Evolutionary conservation across 1,140 invertebrate genomes (phyloP), one percentile per base, ranked within the genome.

Genomic region (Cotesia glomerata): DNA sequence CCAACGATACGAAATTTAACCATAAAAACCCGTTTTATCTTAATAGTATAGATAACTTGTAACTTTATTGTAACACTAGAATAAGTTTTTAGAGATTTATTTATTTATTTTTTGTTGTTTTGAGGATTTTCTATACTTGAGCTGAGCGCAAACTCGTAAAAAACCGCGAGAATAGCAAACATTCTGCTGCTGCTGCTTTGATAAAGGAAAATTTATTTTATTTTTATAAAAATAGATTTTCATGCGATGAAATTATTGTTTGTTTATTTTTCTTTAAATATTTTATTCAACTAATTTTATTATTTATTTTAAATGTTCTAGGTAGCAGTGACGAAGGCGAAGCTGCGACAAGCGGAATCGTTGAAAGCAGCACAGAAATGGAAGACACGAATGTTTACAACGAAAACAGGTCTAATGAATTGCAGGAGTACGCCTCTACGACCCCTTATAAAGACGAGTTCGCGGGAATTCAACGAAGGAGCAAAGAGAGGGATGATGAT

Each of bases 281-380:
- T 61, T 9, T 73, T 71, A 39, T 58, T 14, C 2, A 18, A 45
- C 36, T 71, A 49, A 59, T 49, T 62, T 16, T 35, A 2, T 34
- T 62, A 39, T 39, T 5, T 39, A 8, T 7, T 64, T 14, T 34
- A 26, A 26, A 26, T 26, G 13, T 45, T 36, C 39, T 69, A 86
- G 86, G 86, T 85, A 86, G 82, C 78, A 86, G 84, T 80, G 85
- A 86, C 81, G 86, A 87, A 78, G 84, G 82, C 67, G 86, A 86
- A 77, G 74, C 78, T 69, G 72, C 73, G 49, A 75, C 76, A 39
- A 74, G 73, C 61, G 71, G 72, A 52, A 73, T 71, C 54, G 75
- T 78, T 34, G 76, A 75, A 36, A 78, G 80, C 67, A 80, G 72
- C 56, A 74, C 77, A 35, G 67, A 58, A 49, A 73, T 61, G 78